Base-by-base conservation (phyloP, 2,113 vertebrate species). In the Climacteris rufus region DNA sequence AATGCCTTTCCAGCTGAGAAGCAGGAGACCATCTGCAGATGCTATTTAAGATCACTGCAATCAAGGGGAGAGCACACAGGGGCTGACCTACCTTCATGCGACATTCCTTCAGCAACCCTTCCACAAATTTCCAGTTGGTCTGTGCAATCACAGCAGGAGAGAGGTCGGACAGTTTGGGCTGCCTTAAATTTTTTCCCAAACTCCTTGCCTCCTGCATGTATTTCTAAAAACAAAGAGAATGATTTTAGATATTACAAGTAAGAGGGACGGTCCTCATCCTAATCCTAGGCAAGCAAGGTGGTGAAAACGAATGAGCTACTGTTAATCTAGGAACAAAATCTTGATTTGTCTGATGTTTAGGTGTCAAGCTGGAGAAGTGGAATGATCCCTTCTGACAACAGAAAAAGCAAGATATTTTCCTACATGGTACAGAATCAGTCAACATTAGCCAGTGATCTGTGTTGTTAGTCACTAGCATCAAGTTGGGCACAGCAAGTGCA, bases 111-210 rank as follows among this genome's bases (percentile, higher is more conserved):
- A 99, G 97, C 78, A 99, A 96, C 42, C 99, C 99, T 96, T 99
- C 98, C 21, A 99, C 99, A 88, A 99, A 99, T 95, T 99, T 99
- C 40, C 98, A 98, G 97, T 99, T 99, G 89, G 99, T 99, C 89
- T 99, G 98, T 7, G 98, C 98, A 95, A 99, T 98, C 65, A 99
- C 99, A 54, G 98, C 98, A 37, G 99, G 99, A 49, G 99, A 99
- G 21, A 98, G 98, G 97, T 99, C 99, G 19, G 99, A 99, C 52
- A 99, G 96, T 92, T 99, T 99, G 54, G 99, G 98, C 90, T 99
- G 99, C 86, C 98, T 98, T 57, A 99, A 95, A 96, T 98, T 99
- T 97, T 99, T 99, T 90, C 98, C 98, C 95, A 99, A 97, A 96
- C 97, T 98, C 85, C 99, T 98, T 3, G 98, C 98, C 60, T 98